Conservation (phyloP, 2,113 vertebrate genomes). For the Muntiacus reevesi region DNA sequence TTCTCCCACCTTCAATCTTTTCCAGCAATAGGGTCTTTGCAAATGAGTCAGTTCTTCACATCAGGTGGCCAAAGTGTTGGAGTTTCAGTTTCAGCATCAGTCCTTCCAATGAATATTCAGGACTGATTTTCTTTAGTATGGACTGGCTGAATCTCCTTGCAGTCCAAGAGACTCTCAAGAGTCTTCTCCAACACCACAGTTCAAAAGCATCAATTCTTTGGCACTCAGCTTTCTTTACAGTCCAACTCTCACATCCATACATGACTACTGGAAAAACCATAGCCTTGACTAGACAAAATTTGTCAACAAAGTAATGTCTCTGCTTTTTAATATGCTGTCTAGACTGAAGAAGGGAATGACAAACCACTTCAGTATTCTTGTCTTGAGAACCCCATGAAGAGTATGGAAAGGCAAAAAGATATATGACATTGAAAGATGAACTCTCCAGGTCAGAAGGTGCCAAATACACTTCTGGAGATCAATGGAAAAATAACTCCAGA, state of each 20-base stretch:
- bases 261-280: not conserved
- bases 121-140: not conserved
- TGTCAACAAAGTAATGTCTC: not conserved
- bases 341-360: not conserved
- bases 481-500: not conserved
- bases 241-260: not conserved
- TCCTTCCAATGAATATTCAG: not conserved
- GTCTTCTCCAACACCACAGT: not conserved
- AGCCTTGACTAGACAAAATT: not conserved
- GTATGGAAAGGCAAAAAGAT: not conserved
- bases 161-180: not conserved
- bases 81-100: not conserved
- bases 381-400: not conserved
- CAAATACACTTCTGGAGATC: not conserved
- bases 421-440: not conserved
- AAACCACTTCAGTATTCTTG: not conserved
- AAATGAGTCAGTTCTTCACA: not conserved
- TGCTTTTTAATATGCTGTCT: not conserved
- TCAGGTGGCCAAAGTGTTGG: not conserved
- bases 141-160: not conserved
- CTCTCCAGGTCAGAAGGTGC: rapidly evolving
- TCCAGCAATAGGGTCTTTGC: not conserved
- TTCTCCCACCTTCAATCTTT: not conserved
- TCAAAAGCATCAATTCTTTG: not conserved
- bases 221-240: not conserved